Evolutionary conservation across 2,797 vertebrate genomes (phyloP), one percentile per base, ranked within the genome.

Genomic region (Takifugu ocellatus): DNA sequence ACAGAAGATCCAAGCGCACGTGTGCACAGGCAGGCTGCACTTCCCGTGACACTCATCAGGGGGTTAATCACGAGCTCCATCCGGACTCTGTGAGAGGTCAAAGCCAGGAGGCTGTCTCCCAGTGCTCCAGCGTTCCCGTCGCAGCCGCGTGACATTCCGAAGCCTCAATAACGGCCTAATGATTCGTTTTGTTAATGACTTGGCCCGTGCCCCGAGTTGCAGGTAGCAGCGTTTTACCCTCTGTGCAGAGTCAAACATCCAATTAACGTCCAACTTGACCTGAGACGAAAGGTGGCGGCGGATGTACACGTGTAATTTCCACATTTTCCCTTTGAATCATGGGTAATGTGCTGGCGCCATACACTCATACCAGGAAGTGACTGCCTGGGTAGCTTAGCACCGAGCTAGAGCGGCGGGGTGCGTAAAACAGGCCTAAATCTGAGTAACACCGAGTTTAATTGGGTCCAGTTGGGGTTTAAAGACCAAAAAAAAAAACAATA

Each of bases 81-180:
- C 66, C 55, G 78, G 81, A 81, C 79, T 85, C 85, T 79, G 68
- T 60, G 44, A 65, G 75, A 70, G 77, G 83, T 87, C 74, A 80
- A 70, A 68, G 77, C 65, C 54, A 25, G 61, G 69, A 66, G 39
- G 70, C 66, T 53, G 58, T 61, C 66, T 70, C 49, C 70, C 77
- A 66, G 51, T n/a, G 54, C 68, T 70, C 69, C 85, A 21, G 21
- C 31, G 8, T 9, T 33, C n/a, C 36, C 81, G 54, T 61, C 5
- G 85, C 69, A 83, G 72, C 79, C 61, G 63, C 5, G 54, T 91
- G 89, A 89, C 89, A 91, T 91, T 90, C 88, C 75, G 72, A 84
- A 82, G 82, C 60, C 81, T 74, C 82, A 83, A 85, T 89, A 89
- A 89, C 84, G 75, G 79, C 83, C 80, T 90, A 91, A 91, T 88